phyloP scores from a whole-genome alignment of 2,797 vertebrate species.

The Gambelia wislizenii region DNA sequence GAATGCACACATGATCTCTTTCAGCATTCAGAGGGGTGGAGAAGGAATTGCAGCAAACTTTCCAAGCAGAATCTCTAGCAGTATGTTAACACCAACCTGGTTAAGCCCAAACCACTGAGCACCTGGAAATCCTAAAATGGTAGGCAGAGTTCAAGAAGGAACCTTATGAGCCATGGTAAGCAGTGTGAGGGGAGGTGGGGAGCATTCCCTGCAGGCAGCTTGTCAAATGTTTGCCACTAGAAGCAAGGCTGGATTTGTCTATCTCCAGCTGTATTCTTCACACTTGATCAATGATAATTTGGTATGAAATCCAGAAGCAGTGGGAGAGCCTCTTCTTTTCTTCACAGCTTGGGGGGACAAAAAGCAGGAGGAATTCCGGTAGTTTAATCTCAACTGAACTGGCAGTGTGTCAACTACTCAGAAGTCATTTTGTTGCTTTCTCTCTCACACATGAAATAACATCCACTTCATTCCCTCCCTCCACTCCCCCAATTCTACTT shows the following conservation, averaged over 20 bases:
- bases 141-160: not conserved
- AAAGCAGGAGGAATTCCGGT: not conserved
- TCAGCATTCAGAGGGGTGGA: not conserved
- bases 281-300: not conserved
- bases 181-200: not conserved
- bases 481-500: not conserved
- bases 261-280: not conserved
- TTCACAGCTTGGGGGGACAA: not conserved
- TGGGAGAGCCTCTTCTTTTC: not conserved
- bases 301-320: not conserved
- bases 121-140: not conserved
- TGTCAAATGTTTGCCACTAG: not conserved
- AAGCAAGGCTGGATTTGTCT: not conserved
- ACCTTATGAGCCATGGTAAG: not conserved
- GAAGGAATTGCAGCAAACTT: not conserved
- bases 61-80: not conserved
- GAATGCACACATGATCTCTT: not conserved
- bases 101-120: not conserved
- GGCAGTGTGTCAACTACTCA: not conserved
- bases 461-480: not conserved
- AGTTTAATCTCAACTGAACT: not conserved
- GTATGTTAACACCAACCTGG: too few relatives aligned
- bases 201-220: not conserved
- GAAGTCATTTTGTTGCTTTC: not conserved
- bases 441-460: not conserved